Evolutionary conservation across 2,797 vertebrate genomes (phyloP).

Genomic region (Tachyglossus aculeatus): DNA sequence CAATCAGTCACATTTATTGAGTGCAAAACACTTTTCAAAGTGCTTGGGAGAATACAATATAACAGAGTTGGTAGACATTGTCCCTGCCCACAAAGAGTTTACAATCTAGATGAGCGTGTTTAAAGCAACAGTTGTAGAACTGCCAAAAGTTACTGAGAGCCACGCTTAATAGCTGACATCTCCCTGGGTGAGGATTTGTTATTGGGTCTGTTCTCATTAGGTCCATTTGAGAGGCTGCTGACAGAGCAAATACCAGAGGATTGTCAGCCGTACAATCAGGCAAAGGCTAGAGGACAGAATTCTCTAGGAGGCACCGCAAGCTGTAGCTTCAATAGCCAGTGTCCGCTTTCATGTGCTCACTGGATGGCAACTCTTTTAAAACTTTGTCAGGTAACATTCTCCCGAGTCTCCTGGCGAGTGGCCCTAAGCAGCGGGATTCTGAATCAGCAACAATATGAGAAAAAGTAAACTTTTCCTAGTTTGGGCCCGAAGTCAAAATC

Average conservation of each 20-base stretch:
- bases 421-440: constrained; percentile 66
- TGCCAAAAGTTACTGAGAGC: too few species aligned
- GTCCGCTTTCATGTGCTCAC: constrained; percentile 46
- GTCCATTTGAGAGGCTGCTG: constrained; percentile 10
- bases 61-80: too few species aligned
- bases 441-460: constrained; percentile 63
- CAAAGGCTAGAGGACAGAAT: background rate
- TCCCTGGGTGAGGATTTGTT: background rate
- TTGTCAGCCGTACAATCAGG: constrained; percentile 25
- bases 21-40: too few species aligned
- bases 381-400: constrained; percentile 50
- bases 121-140: too few species aligned
- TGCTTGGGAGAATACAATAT: too few species aligned
- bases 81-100: too few species aligned
- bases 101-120: too few species aligned
- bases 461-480: constrained; percentile 52
- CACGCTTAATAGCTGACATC: background rate
- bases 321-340: constrained; percentile 27
- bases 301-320: constrained; percentile 41
- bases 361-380: constrained; percentile 46
- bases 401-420: constrained; percentile 41
- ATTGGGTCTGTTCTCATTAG: constrained; percentile 3
- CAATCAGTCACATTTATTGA: too few species aligned
- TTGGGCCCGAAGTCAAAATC: constrained; percentile 62
- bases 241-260: constrained; percentile 27